Percentiles rank a stretch among this genome's conserved stretches.
These are phyloP conservation scores for Ethmia dodecea DNA, from an alignment of 2,888 invertebrate genomes.

Conservation along the genomic window DNA sequence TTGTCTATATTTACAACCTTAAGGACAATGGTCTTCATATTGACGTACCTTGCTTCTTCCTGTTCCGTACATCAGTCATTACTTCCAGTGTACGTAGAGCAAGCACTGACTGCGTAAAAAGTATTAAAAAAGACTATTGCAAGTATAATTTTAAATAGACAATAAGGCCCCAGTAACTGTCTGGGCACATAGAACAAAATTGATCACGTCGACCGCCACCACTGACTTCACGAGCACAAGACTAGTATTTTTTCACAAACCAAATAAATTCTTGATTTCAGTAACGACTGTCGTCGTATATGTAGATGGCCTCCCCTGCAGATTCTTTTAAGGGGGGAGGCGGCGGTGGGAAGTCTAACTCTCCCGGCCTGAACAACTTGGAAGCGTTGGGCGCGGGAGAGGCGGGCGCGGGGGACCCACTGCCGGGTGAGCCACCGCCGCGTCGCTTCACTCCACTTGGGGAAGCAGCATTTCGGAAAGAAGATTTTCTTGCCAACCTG, in stretches of 20 bases:
- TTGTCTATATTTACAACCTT: too few species aligned
- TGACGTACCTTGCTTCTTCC: too few species aligned
- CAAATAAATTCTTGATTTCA: conserved; percentile 31
- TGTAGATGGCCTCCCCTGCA: conserved; percentile 81
- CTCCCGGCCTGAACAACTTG: conserved; percentile 67
- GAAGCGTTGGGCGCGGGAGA: conserved; percentile 71
- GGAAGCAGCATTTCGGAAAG: conserved; percentile 75
- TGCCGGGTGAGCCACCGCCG: conserved; percentile 60
- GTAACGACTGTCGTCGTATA: conserved; percentile 69
- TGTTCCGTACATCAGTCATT: too few species aligned
- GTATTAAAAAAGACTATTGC: too few species aligned
- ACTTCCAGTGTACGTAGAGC: too few species aligned
- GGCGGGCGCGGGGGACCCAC: conserved; percentile 61
- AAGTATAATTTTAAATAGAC: too few species aligned
- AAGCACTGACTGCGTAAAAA: too few species aligned
- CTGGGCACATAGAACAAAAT: too few species aligned
- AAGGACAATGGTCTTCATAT: too few species aligned
- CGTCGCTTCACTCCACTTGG: conserved; percentile 66
- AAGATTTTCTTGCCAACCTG: conserved; percentile 82
- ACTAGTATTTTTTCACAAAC: conserved; percentile 30
- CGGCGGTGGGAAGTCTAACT: conserved; percentile 61
- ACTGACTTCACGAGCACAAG: conserved; percentile 18
- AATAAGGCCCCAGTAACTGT: too few species aligned
- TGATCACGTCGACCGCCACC: too few species aligned
- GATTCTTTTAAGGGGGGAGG: conserved; percentile 78